A percentile compares a stretch with the other conserved stretches of the same genome.
These are phyloP conservation scores for Lasioglossum morio DNA, from an alignment of 2,888 invertebrate species.

Conservation along the genomic window DNA sequence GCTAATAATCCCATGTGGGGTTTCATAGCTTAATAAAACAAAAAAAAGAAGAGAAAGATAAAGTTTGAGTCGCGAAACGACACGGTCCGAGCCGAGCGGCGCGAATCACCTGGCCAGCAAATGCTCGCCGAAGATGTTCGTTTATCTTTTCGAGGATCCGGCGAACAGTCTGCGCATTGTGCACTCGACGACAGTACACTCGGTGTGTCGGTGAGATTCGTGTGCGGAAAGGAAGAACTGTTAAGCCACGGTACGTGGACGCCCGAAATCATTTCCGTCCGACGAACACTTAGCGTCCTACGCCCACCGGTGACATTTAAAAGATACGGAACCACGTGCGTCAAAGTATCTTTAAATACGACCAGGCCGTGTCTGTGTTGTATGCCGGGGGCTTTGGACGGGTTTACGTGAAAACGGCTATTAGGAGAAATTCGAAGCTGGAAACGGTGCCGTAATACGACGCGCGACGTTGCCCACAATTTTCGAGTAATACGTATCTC, in stretches of 20 bases:
- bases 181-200: constrained; percentile 7
- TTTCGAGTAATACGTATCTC: neutral
- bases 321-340: constrained; percentile 41
- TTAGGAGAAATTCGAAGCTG: constrained; percentile 21
- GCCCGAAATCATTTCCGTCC: constrained; percentile 36
- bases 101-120: constrained; percentile 14
- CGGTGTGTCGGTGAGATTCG: neutral
- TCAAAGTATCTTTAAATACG: constrained; percentile 59
- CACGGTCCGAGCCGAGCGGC: neutral
- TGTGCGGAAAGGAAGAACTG: neutral
- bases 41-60: neutral
- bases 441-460: constrained; percentile 4
- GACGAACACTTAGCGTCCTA: constrained; percentile 36
- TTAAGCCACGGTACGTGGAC: constrained; percentile 23
- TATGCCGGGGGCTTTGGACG: neutral
- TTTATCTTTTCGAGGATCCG: constrained; percentile 35
- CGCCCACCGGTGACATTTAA: constrained; percentile 49
- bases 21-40: too few relatives aligned
- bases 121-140: constrained; percentile 20
- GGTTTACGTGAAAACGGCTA: constrained; percentile 26
- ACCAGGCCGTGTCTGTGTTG: constrained; percentile 17
- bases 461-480: neutral
- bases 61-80: neutral
- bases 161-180: constrained; percentile 36
- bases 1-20: too few relatives aligned